These are phyloP conservation scores for Acanthisitta chloris DNA, from an alignment of 2,113 vertebrate species.

Conservation along the genomic window DNA sequence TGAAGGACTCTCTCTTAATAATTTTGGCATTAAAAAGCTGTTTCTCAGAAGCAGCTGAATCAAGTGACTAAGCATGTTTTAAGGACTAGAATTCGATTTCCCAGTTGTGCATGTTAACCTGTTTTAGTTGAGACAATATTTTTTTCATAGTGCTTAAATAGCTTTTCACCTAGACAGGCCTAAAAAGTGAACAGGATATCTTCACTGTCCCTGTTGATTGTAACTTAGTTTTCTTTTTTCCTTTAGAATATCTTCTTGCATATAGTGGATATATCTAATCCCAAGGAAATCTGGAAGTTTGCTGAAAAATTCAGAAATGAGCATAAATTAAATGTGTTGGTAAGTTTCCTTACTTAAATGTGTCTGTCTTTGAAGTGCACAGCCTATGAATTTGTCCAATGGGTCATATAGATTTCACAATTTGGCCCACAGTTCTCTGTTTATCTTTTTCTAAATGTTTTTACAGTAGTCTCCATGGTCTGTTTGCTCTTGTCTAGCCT, in stretches of 20 bases:
- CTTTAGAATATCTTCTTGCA: constrained; percentile 81
- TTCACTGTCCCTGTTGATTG: neutral
- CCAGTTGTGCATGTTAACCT: neutral
- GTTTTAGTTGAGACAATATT: neutral
- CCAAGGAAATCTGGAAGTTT: constrained; percentile 82
- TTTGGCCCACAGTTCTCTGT: neutral
- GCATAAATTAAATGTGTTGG: constrained; percentile 79
- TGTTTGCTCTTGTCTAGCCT: neutral
- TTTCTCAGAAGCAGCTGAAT: neutral
- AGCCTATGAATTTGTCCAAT: neutral
- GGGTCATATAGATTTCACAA: neutral
- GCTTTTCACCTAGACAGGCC: neutral
- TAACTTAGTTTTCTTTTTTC: neutral
- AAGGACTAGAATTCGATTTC: neutral
- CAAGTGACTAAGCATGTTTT: neutral
- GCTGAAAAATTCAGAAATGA: constrained; percentile 75
- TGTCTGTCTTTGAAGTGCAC: neutral
- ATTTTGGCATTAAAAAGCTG: neutral
- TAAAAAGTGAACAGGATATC: neutral
- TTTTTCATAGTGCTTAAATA: neutral
- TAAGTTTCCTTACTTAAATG: constrained; percentile 10
- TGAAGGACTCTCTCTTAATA: neutral
- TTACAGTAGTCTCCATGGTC: neutral
- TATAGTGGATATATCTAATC: constrained; percentile 80
- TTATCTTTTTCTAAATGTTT: neutral